These are phyloP conservation scores for Epizoanthus illoricatus DNA, from an alignment of 92 coral and sea anemone species.

Conservation along the genomic window DNA sequence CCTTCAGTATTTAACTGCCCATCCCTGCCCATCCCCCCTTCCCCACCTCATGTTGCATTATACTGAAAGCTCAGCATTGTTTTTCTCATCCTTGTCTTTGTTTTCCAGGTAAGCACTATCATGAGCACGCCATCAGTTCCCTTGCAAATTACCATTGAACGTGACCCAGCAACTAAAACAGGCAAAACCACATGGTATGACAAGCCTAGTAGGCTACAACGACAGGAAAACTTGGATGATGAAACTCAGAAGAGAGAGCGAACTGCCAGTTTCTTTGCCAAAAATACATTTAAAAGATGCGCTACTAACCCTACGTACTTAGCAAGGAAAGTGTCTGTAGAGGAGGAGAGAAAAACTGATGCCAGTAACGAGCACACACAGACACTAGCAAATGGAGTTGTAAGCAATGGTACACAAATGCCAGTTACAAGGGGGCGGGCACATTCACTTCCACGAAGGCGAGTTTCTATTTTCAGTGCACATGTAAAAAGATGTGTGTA, in stretches of 20 bases:
- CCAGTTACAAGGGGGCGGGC: slow-evolving; percentile 59
- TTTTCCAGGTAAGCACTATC: slow-evolving; percentile 32
- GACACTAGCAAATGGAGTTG: background rate
- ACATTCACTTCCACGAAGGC: slow-evolving; percentile 75
- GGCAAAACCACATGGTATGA: slow-evolving; percentile 36
- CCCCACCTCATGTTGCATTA: too few relatives aligned
- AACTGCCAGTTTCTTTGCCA: slow-evolving; percentile 17
- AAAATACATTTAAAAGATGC: slow-evolving; percentile 29
- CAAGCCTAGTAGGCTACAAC: slow-evolving; percentile 18
- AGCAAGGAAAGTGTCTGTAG: background rate
- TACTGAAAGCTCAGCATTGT: background rate
- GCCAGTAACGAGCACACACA: background rate
- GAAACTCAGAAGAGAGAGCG: slow-evolving; percentile 23
- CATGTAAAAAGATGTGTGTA: background rate
- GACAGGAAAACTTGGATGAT: slow-evolving; percentile 18
- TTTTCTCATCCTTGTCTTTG: background rate
- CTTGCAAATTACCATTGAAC: slow-evolving; percentile 73
- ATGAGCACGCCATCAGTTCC: slow-evolving; percentile 60
- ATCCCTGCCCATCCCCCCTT: too few relatives aligned
- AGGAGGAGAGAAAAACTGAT: slow-evolving; percentile 3
- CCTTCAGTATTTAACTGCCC: too few relatives aligned
- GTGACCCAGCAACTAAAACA: slow-evolving; percentile 38
- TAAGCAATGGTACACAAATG: slow-evolving; percentile 28
- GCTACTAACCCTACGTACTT: slow-evolving; percentile 25
- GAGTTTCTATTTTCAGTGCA: background rate